Conservation (phyloP, 2,797 vertebrate species). For the Onychomys torridus region DNA sequence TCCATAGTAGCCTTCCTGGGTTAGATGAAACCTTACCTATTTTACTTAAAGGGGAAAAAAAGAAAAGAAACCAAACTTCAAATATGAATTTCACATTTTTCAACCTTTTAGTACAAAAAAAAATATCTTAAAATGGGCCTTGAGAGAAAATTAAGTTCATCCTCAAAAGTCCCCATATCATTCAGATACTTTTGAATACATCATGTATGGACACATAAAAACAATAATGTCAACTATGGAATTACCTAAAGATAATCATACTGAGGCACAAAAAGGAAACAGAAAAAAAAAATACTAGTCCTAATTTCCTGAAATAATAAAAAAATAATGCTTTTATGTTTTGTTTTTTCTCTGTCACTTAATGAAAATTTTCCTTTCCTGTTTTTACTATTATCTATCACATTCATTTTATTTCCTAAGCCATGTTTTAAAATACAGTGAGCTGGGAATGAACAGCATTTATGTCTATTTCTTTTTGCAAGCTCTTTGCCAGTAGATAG, state of each 20-base stretch:
- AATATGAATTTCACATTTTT: background rate
- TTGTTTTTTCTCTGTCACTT: background rate
- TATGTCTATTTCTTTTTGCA: constrained; percentile 44
- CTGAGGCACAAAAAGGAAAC: background rate
- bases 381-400: background rate
- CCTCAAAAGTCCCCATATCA: background rate
- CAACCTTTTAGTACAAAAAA: background rate
- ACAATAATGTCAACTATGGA: background rate
- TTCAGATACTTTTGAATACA: background rate
- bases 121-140: background rate
- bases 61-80: background rate
- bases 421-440: constrained; percentile 4
- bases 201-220: background rate
- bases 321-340: constrained; percentile 7
- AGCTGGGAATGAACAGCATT: constrained; percentile 3
- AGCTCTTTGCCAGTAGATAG: constrained; percentile 44
- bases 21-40: background rate
- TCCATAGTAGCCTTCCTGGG: too few relatives aligned
- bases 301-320: background rate
- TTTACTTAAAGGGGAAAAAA: background rate
- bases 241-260: background rate
- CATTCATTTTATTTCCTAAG: constrained; percentile 35
- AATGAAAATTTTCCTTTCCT: background rate
- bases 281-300: background rate
- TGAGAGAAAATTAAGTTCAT: background rate